Evolutionary conservation across 1,140 invertebrate genomes (phyloP).

Genomic region (Calliopsis andreniformis): DNA sequence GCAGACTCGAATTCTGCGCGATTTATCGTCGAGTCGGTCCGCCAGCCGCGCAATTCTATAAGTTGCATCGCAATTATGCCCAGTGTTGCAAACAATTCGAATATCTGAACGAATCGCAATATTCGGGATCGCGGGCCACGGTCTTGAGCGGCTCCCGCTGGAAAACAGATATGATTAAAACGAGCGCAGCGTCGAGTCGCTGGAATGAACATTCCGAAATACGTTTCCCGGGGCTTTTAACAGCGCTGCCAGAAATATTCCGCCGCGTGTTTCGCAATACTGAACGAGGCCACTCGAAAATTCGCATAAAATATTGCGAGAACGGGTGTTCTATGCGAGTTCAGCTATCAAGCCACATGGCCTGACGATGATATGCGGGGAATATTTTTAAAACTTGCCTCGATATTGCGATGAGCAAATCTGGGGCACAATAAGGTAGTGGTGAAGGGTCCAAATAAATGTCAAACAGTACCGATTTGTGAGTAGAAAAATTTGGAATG

Average conservation of each 20-base stretch:
- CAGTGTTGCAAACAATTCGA: too few relatives aligned
- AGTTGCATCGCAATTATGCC: too few relatives aligned
- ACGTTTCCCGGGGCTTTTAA: too few relatives aligned
- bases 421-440: background rate
- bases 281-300: constrained; percentile 3
- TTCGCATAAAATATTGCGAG: constrained; percentile 29
- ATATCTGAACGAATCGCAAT: background rate
- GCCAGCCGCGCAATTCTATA: too few relatives aligned
- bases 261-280: background rate
- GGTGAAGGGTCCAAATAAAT: background rate
- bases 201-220: background rate
- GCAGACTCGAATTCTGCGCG: too few relatives aligned
- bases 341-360: constrained; percentile 17
- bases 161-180: constrained; percentile 20
- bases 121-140: background rate
- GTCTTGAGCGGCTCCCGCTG: background rate
- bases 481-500: background rate
- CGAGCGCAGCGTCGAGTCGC: background rate
- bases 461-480: background rate
- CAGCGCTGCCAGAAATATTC: background rate
- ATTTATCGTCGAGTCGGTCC: too few relatives aligned
- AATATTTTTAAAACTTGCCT: constrained; percentile 18
- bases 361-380: background rate
- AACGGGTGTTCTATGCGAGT: background rate
- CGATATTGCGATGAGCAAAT: constrained; percentile 13